These are phyloP conservation scores for Daphoenositta chrysoptera DNA, from an alignment of 2,113 vertebrate genomes.

Conservation along the genomic window DNA sequence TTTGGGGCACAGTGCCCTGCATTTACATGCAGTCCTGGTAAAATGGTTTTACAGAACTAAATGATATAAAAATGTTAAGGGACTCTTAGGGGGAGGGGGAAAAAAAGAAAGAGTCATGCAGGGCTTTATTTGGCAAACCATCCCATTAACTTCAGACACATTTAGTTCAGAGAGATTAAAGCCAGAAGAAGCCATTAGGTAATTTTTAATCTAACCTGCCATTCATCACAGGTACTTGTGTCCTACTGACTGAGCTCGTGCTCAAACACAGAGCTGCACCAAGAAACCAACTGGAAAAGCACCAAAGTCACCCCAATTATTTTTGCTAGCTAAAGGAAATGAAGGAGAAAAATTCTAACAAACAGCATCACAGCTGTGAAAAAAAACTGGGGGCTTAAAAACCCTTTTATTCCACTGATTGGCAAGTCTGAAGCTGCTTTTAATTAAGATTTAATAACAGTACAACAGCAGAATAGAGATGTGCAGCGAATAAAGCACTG, in stretches of 20 bases:
- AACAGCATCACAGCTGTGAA: background rate
- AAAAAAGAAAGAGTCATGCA: background rate
- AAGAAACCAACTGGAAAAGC: background rate
- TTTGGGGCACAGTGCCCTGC: background rate
- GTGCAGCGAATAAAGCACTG: background rate
- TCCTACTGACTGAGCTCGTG: background rate
- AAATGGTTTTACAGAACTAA: background rate
- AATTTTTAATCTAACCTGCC: slow-evolving; percentile 39
- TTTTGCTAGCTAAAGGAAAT: background rate
- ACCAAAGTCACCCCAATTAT: background rate
- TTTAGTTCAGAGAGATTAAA: slow-evolving; percentile 7
- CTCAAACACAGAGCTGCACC: background rate
- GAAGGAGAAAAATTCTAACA: background rate
- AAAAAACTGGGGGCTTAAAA: background rate
- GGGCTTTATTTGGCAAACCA: slow-evolving; percentile 30
- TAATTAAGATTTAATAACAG: slow-evolving; percentile 31
- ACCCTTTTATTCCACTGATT: background rate
- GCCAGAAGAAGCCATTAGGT: background rate
- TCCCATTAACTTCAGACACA: background rate
- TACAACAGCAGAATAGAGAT: background rate
- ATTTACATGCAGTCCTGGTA: background rate
- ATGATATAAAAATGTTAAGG: background rate
- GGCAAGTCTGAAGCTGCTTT: slow-evolving; percentile 7
- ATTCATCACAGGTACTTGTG: background rate
- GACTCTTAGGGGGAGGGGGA: background rate